Percentiles rank a stretch among this genome's conserved stretches.
phyloP scores from a whole-genome alignment of 35 echinoderm and acorn worm species.

The Holothuria glaberrima region DNA sequence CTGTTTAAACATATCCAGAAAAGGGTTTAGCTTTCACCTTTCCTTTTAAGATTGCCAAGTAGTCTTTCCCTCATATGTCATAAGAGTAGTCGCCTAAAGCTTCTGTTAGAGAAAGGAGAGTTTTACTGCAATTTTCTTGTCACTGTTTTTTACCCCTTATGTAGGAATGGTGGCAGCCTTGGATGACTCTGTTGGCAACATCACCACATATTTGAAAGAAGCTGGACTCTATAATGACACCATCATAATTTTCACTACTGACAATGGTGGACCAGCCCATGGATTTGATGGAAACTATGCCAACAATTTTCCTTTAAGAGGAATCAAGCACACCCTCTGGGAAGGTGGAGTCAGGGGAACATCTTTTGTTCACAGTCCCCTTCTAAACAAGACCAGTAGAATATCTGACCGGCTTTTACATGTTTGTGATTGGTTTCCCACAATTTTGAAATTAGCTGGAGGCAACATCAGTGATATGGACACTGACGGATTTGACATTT shows the following conservation, averaged over 20 bases:
- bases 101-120: no score
- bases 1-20: no score
- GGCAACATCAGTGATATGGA: constrained; percentile 53
- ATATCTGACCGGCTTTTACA: constrained; percentile 75
- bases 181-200: constrained; percentile 89
- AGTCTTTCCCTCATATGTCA: no score
- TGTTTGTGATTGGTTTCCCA: constrained; percentile 92
- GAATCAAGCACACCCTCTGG: constrained; percentile 81
- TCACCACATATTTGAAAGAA: constrained; percentile 81
- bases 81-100: no score
- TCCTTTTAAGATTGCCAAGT: no score
- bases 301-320: constrained; percentile 86
- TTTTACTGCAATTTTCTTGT: neutral
- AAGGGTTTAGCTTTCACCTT: no score
- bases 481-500: constrained; percentile 82
- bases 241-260: constrained; percentile 90
- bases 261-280: constrained; percentile 87
- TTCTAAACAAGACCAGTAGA: constrained; percentile 71
- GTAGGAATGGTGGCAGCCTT: constrained; percentile 91
- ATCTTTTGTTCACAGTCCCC: constrained; percentile 79
- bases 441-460: constrained; percentile 81
- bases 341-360: constrained; percentile 86
- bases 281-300: constrained; percentile 89
- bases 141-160: neutral
- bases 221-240: constrained; percentile 80